Evolutionary conservation across 2,113 vertebrate species (phyloP).

Genomic region (Fregata magnificens): DNA sequence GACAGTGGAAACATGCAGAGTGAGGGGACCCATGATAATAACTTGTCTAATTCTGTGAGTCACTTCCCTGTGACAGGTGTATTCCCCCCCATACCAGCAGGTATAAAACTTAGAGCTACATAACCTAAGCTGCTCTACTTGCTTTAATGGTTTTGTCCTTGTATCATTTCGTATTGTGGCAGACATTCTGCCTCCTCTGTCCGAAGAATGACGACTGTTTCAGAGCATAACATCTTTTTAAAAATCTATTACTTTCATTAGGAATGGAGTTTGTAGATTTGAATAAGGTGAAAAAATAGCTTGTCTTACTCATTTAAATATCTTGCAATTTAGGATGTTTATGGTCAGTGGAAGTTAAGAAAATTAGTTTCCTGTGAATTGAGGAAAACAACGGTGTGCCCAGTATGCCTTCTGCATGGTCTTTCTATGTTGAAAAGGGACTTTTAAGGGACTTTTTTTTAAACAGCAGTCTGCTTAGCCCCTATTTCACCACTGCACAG

Average conservation of each 20-base stretch:
- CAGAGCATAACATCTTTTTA: background rate
- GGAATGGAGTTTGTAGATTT: background rate
- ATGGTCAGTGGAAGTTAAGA: background rate
- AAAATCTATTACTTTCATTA: background rate
- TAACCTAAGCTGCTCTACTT: background rate
- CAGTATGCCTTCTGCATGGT: fast-evolving
- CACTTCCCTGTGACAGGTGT: background rate
- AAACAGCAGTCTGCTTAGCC: background rate
- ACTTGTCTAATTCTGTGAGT: background rate
- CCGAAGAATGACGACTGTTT: background rate
- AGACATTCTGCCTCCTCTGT: background rate
- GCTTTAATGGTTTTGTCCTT: background rate
- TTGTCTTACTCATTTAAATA: background rate
- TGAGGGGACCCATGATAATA: background rate
- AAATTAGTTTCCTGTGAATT: background rate
- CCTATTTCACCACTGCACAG: background rate
- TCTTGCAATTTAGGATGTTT: background rate
- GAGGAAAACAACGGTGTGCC: background rate
- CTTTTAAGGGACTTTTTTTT: background rate
- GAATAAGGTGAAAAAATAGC: background rate
- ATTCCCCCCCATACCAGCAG: background rate
- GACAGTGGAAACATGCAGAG: background rate
- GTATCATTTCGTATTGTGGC: background rate
- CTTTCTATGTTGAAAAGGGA: background rate
- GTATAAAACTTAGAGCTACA: background rate